Evolutionary conservation across 2,888 invertebrate species (phyloP).

Genomic region (Sthenelais limicola): DNA sequence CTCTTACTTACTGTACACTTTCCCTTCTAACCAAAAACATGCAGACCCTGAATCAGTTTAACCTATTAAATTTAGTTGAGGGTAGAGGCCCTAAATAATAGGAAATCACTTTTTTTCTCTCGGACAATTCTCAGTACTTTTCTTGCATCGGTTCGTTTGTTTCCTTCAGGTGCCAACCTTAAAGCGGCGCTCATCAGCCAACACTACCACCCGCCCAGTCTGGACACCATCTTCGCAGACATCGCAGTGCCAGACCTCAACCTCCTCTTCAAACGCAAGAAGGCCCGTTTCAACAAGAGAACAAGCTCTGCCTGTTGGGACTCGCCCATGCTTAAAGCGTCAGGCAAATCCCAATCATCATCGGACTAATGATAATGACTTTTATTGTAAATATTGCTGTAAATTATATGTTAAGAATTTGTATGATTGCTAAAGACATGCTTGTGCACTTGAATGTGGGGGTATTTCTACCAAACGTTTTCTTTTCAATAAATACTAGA

Average conservation of each 20-base stretch:
- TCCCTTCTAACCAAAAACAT: too few relatives aligned
- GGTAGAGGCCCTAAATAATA: not conserved
- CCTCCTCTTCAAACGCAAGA: conserved; percentile 66
- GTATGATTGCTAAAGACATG: too few relatives aligned
- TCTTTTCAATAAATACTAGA: too few relatives aligned
- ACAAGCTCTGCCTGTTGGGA: conserved; percentile 74
- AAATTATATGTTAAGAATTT: too few relatives aligned
- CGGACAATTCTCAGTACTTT: too few relatives aligned
- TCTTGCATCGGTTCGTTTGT: not conserved
- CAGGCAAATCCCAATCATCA: conserved; percentile 1
- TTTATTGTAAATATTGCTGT: too few relatives aligned
- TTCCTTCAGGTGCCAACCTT: conserved; percentile 58
- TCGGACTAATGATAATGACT: too few relatives aligned
- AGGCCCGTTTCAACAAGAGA: conserved; percentile 69
- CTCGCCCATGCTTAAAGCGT: conserved; percentile 63
- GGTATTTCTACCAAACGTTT: too few relatives aligned
- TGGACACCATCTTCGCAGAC: conserved; percentile 63
- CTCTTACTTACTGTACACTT: too few relatives aligned
- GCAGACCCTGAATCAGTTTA: too few relatives aligned
- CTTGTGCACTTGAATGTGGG: too few relatives aligned
- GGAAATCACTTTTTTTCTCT: not conserved
- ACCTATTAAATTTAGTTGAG: not conserved
- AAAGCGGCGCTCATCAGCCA: conserved; percentile 64
- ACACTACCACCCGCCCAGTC: conserved; percentile 63
- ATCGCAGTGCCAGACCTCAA: conserved; percentile 68